These are phyloP conservation scores for Meteorus sp. DNA, from an alignment of 1,140 invertebrate genomes.

Conservation along the genomic window DNA sequence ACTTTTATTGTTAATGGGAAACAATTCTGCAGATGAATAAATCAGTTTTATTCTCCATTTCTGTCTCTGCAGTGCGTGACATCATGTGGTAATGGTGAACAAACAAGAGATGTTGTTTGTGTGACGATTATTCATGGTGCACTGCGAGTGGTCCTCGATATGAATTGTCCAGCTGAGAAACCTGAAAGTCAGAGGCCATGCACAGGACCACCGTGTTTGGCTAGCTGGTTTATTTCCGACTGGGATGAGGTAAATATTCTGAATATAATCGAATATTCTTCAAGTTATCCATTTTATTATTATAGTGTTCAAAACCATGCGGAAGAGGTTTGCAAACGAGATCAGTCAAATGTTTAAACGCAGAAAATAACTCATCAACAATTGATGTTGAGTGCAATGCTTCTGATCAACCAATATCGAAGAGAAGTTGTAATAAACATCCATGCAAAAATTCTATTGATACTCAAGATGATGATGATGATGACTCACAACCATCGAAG, in stretches of 20 bases:
- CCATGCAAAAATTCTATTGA: constrained; percentile 54
- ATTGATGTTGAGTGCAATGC: constrained; percentile 59
- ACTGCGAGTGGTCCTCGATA: constrained; percentile 50
- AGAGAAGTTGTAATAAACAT: constrained; percentile 66
- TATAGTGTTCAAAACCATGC: constrained; percentile 62
- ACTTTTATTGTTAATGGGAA: constrained; percentile 45
- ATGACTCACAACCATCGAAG: constrained; percentile 33
- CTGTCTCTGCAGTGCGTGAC: constrained; percentile 63
- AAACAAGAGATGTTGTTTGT: constrained; percentile 66
- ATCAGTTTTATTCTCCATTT: constrained; percentile 21
- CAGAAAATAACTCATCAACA: constrained; percentile 50
- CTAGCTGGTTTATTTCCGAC: constrained; percentile 66
- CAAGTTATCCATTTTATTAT: constrained; percentile 16
- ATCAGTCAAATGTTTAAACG: constrained; percentile 64
- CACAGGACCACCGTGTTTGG: constrained; percentile 59
- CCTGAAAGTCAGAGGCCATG: constrained; percentile 55
- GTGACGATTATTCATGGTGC: constrained; percentile 50
- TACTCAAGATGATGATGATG: constrained; percentile 16
- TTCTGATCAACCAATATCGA: constrained; percentile 59
- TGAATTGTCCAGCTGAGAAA: constrained; percentile 54
- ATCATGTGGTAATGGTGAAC: constrained; percentile 65
- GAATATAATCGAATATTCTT: no score
- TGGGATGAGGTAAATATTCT: constrained; percentile 61
- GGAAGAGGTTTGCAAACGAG: constrained; percentile 66
- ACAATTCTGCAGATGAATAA: constrained; percentile 50